Conservation (phyloP, 2,888 invertebrate genomes). For the Coenonympha arcania region DNA sequence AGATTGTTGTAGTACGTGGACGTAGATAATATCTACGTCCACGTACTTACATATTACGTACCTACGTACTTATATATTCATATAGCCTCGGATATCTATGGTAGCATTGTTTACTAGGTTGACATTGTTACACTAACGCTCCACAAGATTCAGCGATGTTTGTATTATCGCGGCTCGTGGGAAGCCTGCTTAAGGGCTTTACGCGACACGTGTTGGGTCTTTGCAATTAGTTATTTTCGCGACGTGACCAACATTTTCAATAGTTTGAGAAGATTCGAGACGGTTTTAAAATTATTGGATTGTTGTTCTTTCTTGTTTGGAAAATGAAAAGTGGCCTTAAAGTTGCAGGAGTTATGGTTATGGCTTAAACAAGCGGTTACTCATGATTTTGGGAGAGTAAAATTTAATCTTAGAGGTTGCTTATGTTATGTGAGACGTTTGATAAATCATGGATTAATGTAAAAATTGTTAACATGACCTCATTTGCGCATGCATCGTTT, state of each 20-base stretch:
- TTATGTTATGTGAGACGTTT: too few species aligned
- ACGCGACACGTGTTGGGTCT: conserved; percentile 27
- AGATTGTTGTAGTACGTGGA: too few species aligned
- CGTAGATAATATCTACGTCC: too few species aligned
- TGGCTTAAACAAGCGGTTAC: background rate
- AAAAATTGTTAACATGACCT: too few species aligned
- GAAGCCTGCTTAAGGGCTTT: conserved; percentile 11
- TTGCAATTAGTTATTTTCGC: conserved; percentile 31
- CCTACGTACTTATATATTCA: too few species aligned
- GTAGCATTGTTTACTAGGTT: background rate
- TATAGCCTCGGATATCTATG: too few species aligned
- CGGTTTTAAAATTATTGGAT: conserved; percentile 4
- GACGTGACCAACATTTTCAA: conserved; percentile 22
- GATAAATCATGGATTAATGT: too few species aligned
- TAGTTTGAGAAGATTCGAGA: conserved; percentile 5
- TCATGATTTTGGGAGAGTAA: background rate
- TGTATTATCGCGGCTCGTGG: background rate
- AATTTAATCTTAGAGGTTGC: background rate
- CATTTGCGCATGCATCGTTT: too few species aligned
- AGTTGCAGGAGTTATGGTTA: background rate
- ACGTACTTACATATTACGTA: too few species aligned
- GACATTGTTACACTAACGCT: too few species aligned
- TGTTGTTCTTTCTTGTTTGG: conserved; percentile 1
- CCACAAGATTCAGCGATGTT: too few species aligned
- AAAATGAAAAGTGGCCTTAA: conserved; percentile 4